Evolutionary conservation across 2,113 vertebrate genomes (phyloP).

Genomic region (Neodontobutis hainanensis): DNA sequence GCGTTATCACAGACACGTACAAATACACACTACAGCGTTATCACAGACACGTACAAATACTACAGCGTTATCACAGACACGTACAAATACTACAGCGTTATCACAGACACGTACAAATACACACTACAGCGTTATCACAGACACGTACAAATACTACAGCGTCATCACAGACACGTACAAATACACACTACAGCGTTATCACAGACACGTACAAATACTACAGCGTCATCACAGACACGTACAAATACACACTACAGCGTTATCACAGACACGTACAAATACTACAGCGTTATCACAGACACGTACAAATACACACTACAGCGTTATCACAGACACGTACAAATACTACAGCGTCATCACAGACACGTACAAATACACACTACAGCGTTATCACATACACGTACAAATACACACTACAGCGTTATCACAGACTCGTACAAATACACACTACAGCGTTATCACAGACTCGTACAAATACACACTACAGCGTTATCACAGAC

Average conservation of each 20-base stretch:
- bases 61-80: too few species aligned
- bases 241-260: too few species aligned
- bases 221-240: too few species aligned
- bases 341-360: neutral
- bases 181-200: too few species aligned
- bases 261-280: neutral
- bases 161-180: too few species aligned
- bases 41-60: neutral
- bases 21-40: neutral
- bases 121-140: too few species aligned
- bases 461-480: neutral
- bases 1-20: neutral
- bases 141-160: too few species aligned
- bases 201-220: too few species aligned
- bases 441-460: conserved; percentile 4
- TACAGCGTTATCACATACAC: neutral
- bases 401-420: neutral
- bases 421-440: neutral
- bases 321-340: neutral
- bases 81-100: too few species aligned
- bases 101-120: neutral
- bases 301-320: conserved; percentile 16
- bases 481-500: neutral
- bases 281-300: neutral
- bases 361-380: neutral